Percentiles rank a stretch among this genome's conserved stretches.
phyloP scores from a whole-genome alignment of 2,113 vertebrate genomes.

The Thunnus maccoyii region DNA sequence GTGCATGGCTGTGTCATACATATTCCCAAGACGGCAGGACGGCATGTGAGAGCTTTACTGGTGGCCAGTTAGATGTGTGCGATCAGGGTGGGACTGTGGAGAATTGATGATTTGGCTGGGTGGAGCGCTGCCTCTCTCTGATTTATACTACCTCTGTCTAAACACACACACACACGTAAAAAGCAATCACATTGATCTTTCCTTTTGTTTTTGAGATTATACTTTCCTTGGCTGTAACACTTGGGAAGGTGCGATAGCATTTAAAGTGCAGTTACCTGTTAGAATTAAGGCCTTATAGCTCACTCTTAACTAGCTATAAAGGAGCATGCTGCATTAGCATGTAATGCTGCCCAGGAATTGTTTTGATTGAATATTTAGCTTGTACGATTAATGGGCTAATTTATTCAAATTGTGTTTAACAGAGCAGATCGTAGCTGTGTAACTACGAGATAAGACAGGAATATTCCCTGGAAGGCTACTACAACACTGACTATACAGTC shows the following conservation, averaged over 20 bases:
- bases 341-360: neutral
- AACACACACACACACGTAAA: neutral
- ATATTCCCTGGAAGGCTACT: neutral
- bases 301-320: neutral
- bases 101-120: slow-evolving; percentile 60
- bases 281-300: neutral
- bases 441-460: neutral
- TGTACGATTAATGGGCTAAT: slow-evolving; percentile 5
- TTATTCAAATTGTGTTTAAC: slow-evolving; percentile 5
- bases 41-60: slow-evolving; percentile 11
- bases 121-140: slow-evolving; percentile 27
- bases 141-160: slow-evolving; percentile 44
- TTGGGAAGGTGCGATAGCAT: neutral
- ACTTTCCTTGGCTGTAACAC: neutral
- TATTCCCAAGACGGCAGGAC: slow-evolving; percentile 10
- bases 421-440: neutral
- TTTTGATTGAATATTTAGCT: neutral
- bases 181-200: slow-evolving; percentile 19
- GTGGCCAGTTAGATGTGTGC: slow-evolving; percentile 40
- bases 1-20: neutral
- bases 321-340: neutral
- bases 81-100: slow-evolving; percentile 66
- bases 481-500: neutral
- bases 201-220: neutral
- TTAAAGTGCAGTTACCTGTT: neutral